Base-by-base conservation (phyloP, 2,888 invertebrate genomes). In the Hermodice carunculata region DNA sequence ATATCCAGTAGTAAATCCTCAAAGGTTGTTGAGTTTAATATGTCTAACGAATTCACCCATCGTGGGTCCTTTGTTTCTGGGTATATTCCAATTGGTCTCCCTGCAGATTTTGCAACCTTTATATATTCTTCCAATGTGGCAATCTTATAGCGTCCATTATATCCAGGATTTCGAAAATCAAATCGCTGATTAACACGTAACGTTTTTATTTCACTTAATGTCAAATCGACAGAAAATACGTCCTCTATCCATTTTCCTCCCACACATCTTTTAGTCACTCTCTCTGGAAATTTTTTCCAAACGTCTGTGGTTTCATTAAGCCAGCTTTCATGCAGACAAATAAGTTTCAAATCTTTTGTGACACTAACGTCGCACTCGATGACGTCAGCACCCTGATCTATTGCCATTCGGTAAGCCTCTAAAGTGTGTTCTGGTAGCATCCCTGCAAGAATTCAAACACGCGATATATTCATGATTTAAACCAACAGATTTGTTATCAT, bases 381-480 rank as follows among this genome's bases (percentile, higher is more conserved):
- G 48, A 70, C 53, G 63, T 76, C 75, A 40, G 76, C 75, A 3
- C 76, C 74, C 28, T 70, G 66, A 3, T 64, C 66, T 6, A 74
- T 60, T 11, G 77, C 77, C 22, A 40, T 8, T n/a, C n/a, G 11
- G 53, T 66, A 71, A 8, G 66, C 68, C 14, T 26, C 56, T 14
- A 64, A 29, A 24, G 77, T 76, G 49, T 74, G 72, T 48, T 74
- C 77, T 1, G 77, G 77, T 1, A 70, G 34, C 4, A 49, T 42
- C 2, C 76, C 76, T n/a, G n/a, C n/a, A n/a, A n/a, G n/a, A n/a
- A n/a, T n/a, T n/a, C n/a, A n/a, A n/a, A n/a, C n/a, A n/a, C n/a
- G n/a, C n/a, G n/a, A n/a, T n/a, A n/a, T n/a, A n/a, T n/a, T n/a
- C n/a, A n/a, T n/a, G n/a, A n/a, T n/a, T n/a, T n/a, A n/a, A n/a